A percentile compares a stretch with the other conserved stretches of the same genome.
These are phyloP conservation scores for Pseudolycoriella hygida DNA, from an alignment of 2,888 invertebrate genomes.

Conservation along the genomic window DNA sequence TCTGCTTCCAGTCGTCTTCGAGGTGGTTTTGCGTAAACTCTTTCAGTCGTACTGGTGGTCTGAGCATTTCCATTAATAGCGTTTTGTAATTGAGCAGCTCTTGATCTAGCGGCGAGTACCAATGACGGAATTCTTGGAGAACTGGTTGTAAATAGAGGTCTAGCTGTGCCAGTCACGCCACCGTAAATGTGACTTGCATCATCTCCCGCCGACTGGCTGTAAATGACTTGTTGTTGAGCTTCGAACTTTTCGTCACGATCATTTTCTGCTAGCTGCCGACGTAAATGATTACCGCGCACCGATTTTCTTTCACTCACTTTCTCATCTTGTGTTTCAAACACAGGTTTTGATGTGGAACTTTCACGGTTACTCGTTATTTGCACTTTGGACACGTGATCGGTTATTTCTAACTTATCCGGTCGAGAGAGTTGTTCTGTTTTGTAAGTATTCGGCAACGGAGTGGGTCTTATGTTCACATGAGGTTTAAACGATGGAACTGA, in stretches of 20 bases:
- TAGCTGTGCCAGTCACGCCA: slow-evolving; percentile 40
- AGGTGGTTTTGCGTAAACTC: slow-evolving; percentile 21
- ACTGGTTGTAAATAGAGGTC: slow-evolving; percentile 48
- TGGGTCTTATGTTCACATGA: slow-evolving; percentile 14
- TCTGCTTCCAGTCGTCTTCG: neutral
- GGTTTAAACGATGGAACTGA: slow-evolving; percentile 15
- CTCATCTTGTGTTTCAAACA: slow-evolving; percentile 33
- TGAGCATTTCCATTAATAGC: slow-evolving; percentile 7
- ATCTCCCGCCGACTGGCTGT: slow-evolving; percentile 42
- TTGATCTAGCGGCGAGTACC: slow-evolving; percentile 32
- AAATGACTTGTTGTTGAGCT: slow-evolving; percentile 31
- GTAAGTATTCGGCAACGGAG: slow-evolving; percentile 10
- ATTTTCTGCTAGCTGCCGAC: slow-evolving; percentile 36
- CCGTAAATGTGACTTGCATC: slow-evolving; percentile 54
- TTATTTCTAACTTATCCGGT: slow-evolving; percentile 14
- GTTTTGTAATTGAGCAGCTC: slow-evolving; percentile 19
- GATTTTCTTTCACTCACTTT: slow-evolving; percentile 22
- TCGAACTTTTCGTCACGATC: slow-evolving; percentile 34
- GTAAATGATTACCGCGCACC: slow-evolving; percentile 37
- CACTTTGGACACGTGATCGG: slow-evolving; percentile 12
- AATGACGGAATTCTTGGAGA: slow-evolving; percentile 36
- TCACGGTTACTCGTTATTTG: slow-evolving; percentile 7
- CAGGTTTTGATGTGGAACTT: slow-evolving; percentile 29
- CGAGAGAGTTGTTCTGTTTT: slow-evolving; percentile 11
- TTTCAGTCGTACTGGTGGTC: slow-evolving; percentile 18